Base-by-base conservation (phyloP, 64 coral and sea anemone species). In the Stylophora pistillata region DNA sequence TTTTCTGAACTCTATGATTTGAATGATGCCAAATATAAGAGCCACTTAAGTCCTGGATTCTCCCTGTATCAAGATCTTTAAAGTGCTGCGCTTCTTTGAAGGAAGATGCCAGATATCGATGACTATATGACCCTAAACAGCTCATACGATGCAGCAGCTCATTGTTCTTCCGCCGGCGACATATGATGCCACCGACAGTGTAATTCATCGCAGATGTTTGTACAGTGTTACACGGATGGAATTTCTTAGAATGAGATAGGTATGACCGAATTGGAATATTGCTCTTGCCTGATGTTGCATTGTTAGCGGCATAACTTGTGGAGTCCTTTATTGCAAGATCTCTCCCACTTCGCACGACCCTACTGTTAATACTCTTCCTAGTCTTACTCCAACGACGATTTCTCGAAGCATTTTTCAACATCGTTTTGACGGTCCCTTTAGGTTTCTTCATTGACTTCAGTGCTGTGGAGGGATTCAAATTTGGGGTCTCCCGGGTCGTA, bases 51-150 rank as follows among this genome's bases (percentile, higher is more conserved):
- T 76, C 9, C 18, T 53, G 11, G 1, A 10, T 52, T 10, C 53
- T 34, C 23, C 73, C 73, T 10, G 73, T 76, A 21, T 76, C 73
- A 15, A 76, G 34, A 76, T 76, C 73, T 76, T 23, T 76, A 76
- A 76, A 76, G 3, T 23, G 31, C 32, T 53, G 23, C 4, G 73
- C 73, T 53, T 76, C 73, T 76, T 53, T 16, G 9, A 41, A 76
- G 15, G 73, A 52, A 33, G 73, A 10, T 23, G 73, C 73, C 20
- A 76, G 37, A 53, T 76, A 76, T 21, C 53, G 37, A 37, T 76
- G 73, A 21, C 53, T 76, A 52, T 21, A 76, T 16, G 14, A 53
- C 53, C 73, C 73, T 3, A 52, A 21, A 12, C 73, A 76, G 37
- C 53, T 76, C 37, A 76, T 52, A 10, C 21, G 14, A 2, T 54